Conservation (phyloP, 2,888 invertebrate genomes). For the Thecophora atra region DNA sequence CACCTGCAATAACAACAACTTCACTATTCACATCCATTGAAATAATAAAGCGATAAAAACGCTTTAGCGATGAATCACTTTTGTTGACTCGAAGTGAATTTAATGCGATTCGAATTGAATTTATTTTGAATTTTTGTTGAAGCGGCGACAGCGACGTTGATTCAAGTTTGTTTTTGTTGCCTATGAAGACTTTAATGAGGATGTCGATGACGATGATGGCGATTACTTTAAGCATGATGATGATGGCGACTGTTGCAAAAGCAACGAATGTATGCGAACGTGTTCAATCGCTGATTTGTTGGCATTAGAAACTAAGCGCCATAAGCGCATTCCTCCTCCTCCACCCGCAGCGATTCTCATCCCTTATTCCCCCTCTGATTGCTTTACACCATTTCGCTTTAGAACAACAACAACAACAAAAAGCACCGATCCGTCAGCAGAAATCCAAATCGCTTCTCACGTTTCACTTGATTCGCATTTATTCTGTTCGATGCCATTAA, state of each 20-base stretch:
- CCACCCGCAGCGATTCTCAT: constrained; percentile 26
- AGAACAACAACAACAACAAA: not conserved
- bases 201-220: not conserved
- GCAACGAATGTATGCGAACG: constrained; percentile 22
- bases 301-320: constrained; percentile 7
- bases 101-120: constrained; percentile 24
- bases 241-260: not conserved
- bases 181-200: not conserved
- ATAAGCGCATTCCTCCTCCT: not conserved
- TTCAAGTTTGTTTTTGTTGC: constrained; percentile 1
- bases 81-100: constrained; percentile 23
- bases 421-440: not conserved
- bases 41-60: constrained; percentile 21
- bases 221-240: constrained; percentile 1
- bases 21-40: not conserved
- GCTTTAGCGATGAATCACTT: constrained; percentile 29
- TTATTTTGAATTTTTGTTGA: constrained; percentile 7
- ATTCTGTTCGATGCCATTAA: constrained; percentile 21
- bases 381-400: not conserved
- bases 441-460: not conserved
- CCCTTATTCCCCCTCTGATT: not conserved
- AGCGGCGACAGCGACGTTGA: not conserved
- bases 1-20: not conserved
- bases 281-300: constrained; percentile 25
- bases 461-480: constrained; percentile 8